Conservation (phyloP, 2,888 invertebrate genomes). For the Parapristionchus giblindavisi region DNA sequence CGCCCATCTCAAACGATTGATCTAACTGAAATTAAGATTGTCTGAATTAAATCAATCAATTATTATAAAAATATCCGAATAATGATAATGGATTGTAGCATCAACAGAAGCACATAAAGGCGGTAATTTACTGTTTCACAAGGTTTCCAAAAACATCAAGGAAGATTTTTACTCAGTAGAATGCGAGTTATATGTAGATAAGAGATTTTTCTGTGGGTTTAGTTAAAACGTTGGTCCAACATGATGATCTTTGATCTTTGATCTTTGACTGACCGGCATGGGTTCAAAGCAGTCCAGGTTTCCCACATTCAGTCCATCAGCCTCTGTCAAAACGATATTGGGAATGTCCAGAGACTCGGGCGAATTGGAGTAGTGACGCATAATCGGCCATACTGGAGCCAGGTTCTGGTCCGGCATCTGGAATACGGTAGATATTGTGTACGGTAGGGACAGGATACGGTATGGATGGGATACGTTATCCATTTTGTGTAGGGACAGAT, state of each 20-base stretch:
- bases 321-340: constrained; percentile 63
- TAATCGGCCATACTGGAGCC: constrained; percentile 21
- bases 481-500: too few relatives aligned
- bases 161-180: too few relatives aligned
- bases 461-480: too few relatives aligned
- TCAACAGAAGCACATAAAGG: too few relatives aligned
- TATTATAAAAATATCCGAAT: too few relatives aligned
- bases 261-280: constrained; percentile 7
- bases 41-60: not conserved
- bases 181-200: too few relatives aligned
- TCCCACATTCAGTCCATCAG: constrained; percentile 58
- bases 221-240: not conserved
- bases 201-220: too few relatives aligned
- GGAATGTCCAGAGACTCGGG: constrained; percentile 61
- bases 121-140: too few relatives aligned
- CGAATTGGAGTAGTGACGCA: constrained; percentile 54
- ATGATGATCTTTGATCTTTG: not conserved
- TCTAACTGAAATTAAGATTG: constrained; percentile 1
- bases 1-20: constrained; percentile 13
- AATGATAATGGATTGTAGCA: too few relatives aligned
- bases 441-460: too few relatives aligned
- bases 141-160: too few relatives aligned
- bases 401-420: constrained; percentile 17
- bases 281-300: constrained; percentile 50
- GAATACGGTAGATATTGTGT: too few relatives aligned